Base-by-base conservation (phyloP, 2,797 vertebrate species). In the Xenops minutus region DNA sequence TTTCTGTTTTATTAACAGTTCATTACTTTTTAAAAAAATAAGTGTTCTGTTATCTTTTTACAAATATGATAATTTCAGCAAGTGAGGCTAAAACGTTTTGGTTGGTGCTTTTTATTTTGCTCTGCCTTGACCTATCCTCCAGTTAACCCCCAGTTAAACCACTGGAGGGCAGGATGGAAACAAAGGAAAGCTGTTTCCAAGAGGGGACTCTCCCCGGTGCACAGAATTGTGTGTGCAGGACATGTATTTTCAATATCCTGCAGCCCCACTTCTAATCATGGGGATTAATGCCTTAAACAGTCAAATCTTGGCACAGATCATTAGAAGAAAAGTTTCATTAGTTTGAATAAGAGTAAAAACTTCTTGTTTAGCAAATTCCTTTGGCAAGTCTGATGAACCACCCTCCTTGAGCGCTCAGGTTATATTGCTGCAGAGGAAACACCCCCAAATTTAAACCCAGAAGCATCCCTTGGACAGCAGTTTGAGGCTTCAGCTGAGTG, bases 121-220 rank as follows among this genome's bases (percentile, higher is more conserved):
- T 67, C 29, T 68, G 17, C 24, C 49, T 44, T 80, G 55, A 59
- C 23, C 41, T 39, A 6, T 46, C 34, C 58, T 48, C 46, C 67
- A 61, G 67, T 59, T 66, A 52, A 78, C 10, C 59, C 34, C 7
- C 59, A 29, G n/a, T 64, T 49, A 48, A 86, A 89, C 97, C 97
- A 95, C 97, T 96, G 79, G 97, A 90, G 95, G 97, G 96, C 97
- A 96, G 95, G 89, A 85, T 39, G 56, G 93, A 96, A 92, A 79
- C 93, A 90, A 87, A 61, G 36, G 51, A 96, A 90, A 83, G 16
- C 62, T n/a, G 24, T 14, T 55, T 29, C 26, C 22, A 8, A 23
- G 26, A 3, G 6, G 7, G 58, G 29, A 7, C 7, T n/a, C 9
- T 14, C 24, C 7, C 7, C 17, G 22, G 75, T 13, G n/a, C 67